Evolutionary conservation across 2,113 vertebrate genomes (phyloP).

Genomic region (Passerina amoena): DNA sequence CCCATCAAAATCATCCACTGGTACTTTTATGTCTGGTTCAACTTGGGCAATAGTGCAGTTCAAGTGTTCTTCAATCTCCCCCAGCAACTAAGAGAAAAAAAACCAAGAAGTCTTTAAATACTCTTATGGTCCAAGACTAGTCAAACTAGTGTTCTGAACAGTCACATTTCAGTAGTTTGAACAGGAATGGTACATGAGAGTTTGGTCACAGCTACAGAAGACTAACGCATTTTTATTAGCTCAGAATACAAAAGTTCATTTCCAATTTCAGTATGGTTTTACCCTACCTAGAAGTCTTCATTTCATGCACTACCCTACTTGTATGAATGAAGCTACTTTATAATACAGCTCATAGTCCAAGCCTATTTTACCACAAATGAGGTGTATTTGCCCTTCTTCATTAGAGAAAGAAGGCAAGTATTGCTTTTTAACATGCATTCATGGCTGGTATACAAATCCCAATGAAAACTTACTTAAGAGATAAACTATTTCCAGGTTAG

Average conservation of each 20-base stretch:
- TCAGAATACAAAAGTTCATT: not conserved
- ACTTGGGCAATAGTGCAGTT: constrained; percentile 97
- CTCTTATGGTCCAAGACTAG: not conserved
- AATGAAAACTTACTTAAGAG: not conserved
- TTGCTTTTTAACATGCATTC: not conserved
- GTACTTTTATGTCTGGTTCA: constrained; percentile 94
- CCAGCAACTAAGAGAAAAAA: constrained; percentile 79
- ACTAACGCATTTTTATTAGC: not conserved
- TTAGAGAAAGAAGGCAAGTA: not conserved
- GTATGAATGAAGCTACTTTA: not conserved
- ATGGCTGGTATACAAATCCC: not conserved
- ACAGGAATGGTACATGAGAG: not conserved
- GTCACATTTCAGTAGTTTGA: not conserved
- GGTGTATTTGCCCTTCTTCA: not conserved
- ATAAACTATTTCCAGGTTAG: not conserved
- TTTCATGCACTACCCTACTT: not conserved
- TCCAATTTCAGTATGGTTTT: not conserved
- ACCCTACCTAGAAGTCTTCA: not conserved
- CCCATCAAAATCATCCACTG: constrained; percentile 95
- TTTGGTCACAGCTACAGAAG: not conserved
- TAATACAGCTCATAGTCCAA: not conserved
- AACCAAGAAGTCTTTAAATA: not conserved
- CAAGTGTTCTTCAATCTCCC: constrained; percentile 94
- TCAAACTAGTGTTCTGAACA: not conserved
- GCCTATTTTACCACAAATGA: not conserved